Evolutionary conservation across 37 sponge, comb jelly and placozoan genomes (phyloP).

Genomic region (Ianthella basta): DNA sequence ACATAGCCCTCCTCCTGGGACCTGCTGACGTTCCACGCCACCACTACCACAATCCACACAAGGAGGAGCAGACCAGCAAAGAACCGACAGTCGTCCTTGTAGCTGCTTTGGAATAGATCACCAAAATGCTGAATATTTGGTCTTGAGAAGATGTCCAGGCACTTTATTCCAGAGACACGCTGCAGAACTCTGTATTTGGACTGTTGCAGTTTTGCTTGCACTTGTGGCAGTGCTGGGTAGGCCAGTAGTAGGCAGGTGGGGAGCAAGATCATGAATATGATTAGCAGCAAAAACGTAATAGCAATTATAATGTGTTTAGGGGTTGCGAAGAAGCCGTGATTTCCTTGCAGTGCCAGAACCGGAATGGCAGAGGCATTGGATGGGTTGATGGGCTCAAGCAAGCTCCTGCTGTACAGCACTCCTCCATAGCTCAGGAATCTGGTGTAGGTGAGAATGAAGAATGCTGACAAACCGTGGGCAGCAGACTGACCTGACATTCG

Average conservation of each 20-base stretch:
- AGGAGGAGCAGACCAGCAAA: slow-evolving; percentile 9
- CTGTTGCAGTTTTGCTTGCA: background rate
- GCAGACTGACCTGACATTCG: background rate
- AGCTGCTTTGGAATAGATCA: slow-evolving; percentile 24
- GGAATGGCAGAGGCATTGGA: background rate
- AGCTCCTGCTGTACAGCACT: background rate
- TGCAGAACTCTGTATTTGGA: background rate
- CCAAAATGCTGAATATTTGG: slow-evolving; percentile 8
- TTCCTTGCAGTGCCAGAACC: background rate
- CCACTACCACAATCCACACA: background rate
- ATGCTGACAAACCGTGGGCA: slow-evolving; percentile 8
- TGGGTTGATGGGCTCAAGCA: background rate
- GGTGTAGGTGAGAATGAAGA: background rate
- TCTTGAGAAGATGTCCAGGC: background rate
- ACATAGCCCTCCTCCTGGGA: background rate
- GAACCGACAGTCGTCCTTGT: slow-evolving; percentile 15
- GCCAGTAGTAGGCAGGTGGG: slow-evolving; percentile 8
- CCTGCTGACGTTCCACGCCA: slow-evolving; percentile 16
- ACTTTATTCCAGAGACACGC: background rate
- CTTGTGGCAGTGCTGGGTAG: slow-evolving; percentile 15
- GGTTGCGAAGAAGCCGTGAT: background rate
- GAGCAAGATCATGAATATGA: slow-evolving; percentile 6
- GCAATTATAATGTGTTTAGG: background rate
- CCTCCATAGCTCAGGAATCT: slow-evolving; percentile 9
- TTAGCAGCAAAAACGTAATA: background rate